Conservation (phyloP, 2,113 vertebrate genomes). For the Microtus pennsylvanicus region DNA sequence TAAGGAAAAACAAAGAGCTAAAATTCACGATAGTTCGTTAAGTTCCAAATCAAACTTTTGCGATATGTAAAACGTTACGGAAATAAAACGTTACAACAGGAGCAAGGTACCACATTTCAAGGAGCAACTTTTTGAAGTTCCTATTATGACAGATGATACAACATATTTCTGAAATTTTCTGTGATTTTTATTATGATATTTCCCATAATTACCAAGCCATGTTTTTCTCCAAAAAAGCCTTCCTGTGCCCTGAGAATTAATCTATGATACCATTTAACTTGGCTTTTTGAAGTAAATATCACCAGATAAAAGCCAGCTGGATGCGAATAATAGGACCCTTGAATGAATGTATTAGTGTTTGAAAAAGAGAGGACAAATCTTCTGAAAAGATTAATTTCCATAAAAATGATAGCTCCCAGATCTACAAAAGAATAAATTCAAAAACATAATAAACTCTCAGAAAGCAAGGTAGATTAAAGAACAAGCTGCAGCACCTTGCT, state of each 20-base stretch:
- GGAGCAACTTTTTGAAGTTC: conserved; percentile 85
- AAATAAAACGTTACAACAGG: conserved; percentile 79
- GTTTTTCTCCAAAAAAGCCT: conserved; percentile 88
- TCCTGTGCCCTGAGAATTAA: conserved; percentile 92
- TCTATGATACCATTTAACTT: conserved; percentile 97
- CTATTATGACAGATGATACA: conserved; percentile 86
- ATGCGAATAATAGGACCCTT: conserved; percentile 95
- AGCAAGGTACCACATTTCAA: conserved; percentile 81
- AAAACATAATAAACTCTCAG: conserved; percentile 95
- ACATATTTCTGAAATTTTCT: conserved; percentile 89
- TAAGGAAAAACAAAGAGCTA: conserved; percentile 84
- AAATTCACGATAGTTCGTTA: conserved; percentile 85
- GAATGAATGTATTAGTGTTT: conserved; percentile 95
- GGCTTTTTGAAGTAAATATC: conserved; percentile 97
- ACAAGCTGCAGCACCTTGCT: conserved; percentile 94
- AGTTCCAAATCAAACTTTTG: conserved; percentile 82
- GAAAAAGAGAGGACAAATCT: conserved; percentile 95
- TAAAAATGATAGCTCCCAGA: conserved; percentile 97
- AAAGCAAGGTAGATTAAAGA: conserved; percentile 94
- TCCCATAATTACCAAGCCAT: conserved; percentile 91
- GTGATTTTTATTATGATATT: conserved; percentile 90
- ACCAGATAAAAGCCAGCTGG: conserved; percentile 96
- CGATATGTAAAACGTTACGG: conserved; percentile 71
- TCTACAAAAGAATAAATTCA: conserved; percentile 97
- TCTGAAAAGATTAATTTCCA: conserved; percentile 98